Base-by-base conservation (phyloP, 1,140 invertebrate species). In the Pentalonia nigronervosa region DNA sequence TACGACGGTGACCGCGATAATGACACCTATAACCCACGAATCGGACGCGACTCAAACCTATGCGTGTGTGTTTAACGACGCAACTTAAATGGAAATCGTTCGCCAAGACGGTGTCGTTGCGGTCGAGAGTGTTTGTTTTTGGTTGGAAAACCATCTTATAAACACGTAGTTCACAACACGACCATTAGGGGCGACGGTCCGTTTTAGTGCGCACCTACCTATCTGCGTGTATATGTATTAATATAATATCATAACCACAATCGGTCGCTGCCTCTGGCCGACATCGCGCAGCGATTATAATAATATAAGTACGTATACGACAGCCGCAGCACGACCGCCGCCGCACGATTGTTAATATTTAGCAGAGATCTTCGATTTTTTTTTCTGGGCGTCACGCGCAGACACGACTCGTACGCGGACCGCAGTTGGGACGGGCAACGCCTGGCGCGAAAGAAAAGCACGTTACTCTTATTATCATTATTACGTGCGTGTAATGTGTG, bases 121-220 rank as follows among this genome's bases (percentile, higher is more conserved):
- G 84, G 84, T 86, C 84, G 45, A 45, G 45, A 41, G 36, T 86
- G 41, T 86, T 86, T 86, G 84, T 86, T 47, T 86, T 86, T n/a
- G 23, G 36, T 86, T 14, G 84, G 25, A 86, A 86, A 86, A 86
- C 83, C 11, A 2, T 86, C 83, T 25, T 17, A 11, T 8, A 45
- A 45, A 86, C 60, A 76, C 60, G 60, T 76, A n/a, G 60, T 34
- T 0, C 4, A n/a, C 60, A 20, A 76, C 60, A n/a, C 60, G 60
- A 14, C 60, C 60, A 76, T 76, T 76, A 76, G 60, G 60, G 60
- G 30, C 60, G 60, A 76, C 2, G 60, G 60, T 76, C 60, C 60
- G 60, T 76, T 20, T 4, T 34, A 17, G 30, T 17, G n/a, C n/a
- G n/a, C 60, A 7, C n/a, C 60, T 7, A 67, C 9, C 9, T 14